phyloP scores from a whole-genome alignment of 2,113 vertebrate genomes.

The Labeo catla region DNA sequence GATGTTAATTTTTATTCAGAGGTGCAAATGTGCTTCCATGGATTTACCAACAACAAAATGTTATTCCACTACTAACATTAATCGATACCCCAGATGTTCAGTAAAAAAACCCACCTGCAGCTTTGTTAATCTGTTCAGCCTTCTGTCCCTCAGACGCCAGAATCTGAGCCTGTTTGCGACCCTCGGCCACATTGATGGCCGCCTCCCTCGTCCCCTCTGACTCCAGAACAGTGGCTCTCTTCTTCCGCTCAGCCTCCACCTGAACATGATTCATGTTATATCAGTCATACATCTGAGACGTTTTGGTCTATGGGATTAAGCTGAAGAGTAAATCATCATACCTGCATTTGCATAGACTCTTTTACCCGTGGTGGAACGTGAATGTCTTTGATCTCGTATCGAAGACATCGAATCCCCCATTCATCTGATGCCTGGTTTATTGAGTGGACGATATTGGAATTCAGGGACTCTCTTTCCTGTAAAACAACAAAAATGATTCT shows the following conservation, averaged over 20 bases:
- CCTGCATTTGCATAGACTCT: conserved; percentile 99
- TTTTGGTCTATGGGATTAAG: background rate
- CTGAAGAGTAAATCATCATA: conserved; percentile 57
- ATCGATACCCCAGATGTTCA: background rate
- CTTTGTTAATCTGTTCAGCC: conserved; percentile 90
- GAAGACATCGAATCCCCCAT: conserved; percentile 95
- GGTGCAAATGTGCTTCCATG: too few species aligned
- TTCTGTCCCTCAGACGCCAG: conserved; percentile 92
- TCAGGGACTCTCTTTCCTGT: conserved; percentile 92
- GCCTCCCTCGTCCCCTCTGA: conserved; percentile 92
- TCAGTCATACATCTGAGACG: background rate
- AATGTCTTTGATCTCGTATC: conserved; percentile 98
- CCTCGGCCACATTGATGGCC: conserved; percentile 92
- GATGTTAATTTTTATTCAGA: too few species aligned
- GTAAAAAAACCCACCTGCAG: conserved; percentile 77
- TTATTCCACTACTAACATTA: background rate
- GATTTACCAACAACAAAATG: background rate
- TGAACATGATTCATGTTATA: conserved; percentile 57
- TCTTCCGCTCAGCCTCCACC: conserved; percentile 94
- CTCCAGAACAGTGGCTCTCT: conserved; percentile 92
- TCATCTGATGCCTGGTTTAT: conserved; percentile 95
- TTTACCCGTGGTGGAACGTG: conserved; percentile 93
- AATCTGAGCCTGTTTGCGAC: conserved; percentile 92
- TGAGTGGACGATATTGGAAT: conserved; percentile 90
- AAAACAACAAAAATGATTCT: background rate